Percentiles rank a stretch among this genome's conserved stretches.
phyloP scores from a whole-genome alignment of 2,888 invertebrate species.

The Thera obeliscata region DNA sequence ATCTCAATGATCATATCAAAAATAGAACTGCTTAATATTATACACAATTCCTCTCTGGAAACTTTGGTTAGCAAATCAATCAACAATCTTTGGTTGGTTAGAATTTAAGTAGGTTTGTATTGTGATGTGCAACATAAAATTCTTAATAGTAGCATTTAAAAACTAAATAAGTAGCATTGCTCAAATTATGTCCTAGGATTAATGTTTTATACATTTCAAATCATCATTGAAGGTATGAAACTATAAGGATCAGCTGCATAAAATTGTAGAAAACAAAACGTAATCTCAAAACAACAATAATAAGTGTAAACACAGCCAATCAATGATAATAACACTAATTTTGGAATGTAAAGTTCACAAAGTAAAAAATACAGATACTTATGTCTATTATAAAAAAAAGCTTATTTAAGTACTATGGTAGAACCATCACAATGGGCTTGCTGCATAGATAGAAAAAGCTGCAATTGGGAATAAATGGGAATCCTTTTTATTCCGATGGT shows the following conservation, averaged over 20 bases:
- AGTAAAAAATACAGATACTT: conserved; percentile 63
- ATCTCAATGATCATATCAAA: conserved; percentile 49
- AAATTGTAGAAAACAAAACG: conserved; percentile 41
- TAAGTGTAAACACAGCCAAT: conserved; percentile 70
- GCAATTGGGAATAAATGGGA: conserved; percentile 45
- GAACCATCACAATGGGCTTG: conserved; percentile 76
- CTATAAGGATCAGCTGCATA: conserved; percentile 30
- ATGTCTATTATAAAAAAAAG: conserved; percentile 74
- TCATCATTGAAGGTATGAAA: conserved; percentile 19
- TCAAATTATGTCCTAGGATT: conserved; percentile 13
- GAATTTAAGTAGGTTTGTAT: conserved; percentile 31
- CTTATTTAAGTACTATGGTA: conserved; percentile 78
- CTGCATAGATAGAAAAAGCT: conserved; percentile 66
- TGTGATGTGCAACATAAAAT: conserved; percentile 27
- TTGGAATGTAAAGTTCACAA: conserved; percentile 76
- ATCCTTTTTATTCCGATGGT: conserved; percentile 85
- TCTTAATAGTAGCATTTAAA: conserved; percentile 15
- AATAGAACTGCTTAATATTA: conserved; percentile 47
- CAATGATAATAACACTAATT: conserved; percentile 62
- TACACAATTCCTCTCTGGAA: conserved; percentile 47
- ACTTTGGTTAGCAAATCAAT: conserved; percentile 57
- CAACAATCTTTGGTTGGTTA: conserved; percentile 58
- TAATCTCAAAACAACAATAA: conserved; percentile 41
- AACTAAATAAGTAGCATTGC: conserved; percentile 20
- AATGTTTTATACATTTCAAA: conserved; percentile 5